A percentile compares a stretch with the other conserved stretches of the same genome.
phyloP scores from a whole-genome alignment of 2,888 invertebrate species.

The Agrilus biguttatus region DNA sequence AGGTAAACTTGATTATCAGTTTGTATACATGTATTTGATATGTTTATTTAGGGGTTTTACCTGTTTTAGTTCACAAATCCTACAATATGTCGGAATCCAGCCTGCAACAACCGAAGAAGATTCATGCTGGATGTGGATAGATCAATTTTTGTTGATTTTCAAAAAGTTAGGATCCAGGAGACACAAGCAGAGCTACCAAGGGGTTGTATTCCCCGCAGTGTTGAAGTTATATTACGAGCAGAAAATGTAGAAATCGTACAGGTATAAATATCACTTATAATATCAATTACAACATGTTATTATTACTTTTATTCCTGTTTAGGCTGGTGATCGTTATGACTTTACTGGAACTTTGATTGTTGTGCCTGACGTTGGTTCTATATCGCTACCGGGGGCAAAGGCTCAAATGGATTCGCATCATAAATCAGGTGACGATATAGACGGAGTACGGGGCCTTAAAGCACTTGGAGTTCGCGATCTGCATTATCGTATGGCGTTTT shows the following conservation, averaged over 20 bases:
- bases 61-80: constrained; percentile 70
- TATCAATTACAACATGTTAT: no score
- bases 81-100: constrained; percentile 90
- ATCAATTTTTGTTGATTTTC: constrained; percentile 93
- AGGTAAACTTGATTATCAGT: constrained; percentile 39
- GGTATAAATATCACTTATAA: neutral
- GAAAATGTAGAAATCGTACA: constrained; percentile 95
- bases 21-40: neutral
- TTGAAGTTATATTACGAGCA: constrained; percentile 87
- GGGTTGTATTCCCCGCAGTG: constrained; percentile 90
- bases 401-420: constrained; percentile 68
- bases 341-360: constrained; percentile 94
- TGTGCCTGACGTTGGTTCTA: constrained; percentile 85
- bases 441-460: constrained; percentile 40
- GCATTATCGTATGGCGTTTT: constrained; percentile 78
- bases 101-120: constrained; percentile 80
- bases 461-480: constrained; percentile 77
- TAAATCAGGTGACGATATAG: constrained; percentile 54
- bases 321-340: constrained; percentile 70
- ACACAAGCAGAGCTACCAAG: constrained; percentile 93
- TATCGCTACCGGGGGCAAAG: constrained; percentile 75
- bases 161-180: constrained; percentile 92
- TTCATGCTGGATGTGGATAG: constrained; percentile 89
- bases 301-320: constrained; percentile 2
- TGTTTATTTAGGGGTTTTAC: neutral